A percentile compares a stretch with the other conserved stretches of the same genome.
These are phyloP conservation scores for Cynocephalus volans DNA, from an alignment of 2,113 vertebrate species.

Conservation along the genomic window DNA sequence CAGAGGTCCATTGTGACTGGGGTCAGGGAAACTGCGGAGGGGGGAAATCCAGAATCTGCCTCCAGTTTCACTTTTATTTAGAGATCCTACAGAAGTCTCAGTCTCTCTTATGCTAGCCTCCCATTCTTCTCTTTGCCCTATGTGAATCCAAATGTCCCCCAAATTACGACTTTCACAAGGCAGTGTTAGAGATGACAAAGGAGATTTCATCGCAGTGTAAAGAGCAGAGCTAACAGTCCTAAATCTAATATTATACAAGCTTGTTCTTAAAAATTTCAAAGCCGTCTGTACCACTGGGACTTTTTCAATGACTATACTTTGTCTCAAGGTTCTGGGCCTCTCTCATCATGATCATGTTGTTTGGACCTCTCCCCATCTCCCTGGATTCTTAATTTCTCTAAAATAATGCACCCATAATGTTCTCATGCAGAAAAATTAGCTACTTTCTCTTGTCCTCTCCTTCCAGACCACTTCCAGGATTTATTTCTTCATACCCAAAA, in stretches of 20 bases:
- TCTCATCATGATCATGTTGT: background rate
- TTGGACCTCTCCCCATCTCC: background rate
- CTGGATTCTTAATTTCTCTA: background rate
- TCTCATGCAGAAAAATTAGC: background rate
- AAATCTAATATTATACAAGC: background rate
- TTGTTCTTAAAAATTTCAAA: background rate
- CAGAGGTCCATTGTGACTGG: too few species aligned
- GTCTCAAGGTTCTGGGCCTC: background rate
- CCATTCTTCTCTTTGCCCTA: background rate
- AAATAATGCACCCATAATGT: background rate
- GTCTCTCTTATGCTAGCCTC: background rate
- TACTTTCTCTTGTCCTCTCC: background rate
- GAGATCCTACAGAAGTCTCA: background rate
- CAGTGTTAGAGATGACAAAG: background rate
- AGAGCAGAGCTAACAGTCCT: background rate
- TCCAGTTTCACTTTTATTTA: background rate
- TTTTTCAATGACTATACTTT: background rate
- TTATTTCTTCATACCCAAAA: background rate
- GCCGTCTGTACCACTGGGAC: background rate
- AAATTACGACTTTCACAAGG: background rate
- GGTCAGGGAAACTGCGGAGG: too few species aligned
- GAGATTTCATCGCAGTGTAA: background rate
- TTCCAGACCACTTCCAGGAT: background rate
- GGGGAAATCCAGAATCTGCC: too few species aligned
- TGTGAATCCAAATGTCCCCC: background rate